A percentile compares a stretch with the other conserved stretches of the same genome.
phyloP scores from a whole-genome alignment of 2,113 vertebrate species.

The Ageneiosus marmoratus region DNA sequence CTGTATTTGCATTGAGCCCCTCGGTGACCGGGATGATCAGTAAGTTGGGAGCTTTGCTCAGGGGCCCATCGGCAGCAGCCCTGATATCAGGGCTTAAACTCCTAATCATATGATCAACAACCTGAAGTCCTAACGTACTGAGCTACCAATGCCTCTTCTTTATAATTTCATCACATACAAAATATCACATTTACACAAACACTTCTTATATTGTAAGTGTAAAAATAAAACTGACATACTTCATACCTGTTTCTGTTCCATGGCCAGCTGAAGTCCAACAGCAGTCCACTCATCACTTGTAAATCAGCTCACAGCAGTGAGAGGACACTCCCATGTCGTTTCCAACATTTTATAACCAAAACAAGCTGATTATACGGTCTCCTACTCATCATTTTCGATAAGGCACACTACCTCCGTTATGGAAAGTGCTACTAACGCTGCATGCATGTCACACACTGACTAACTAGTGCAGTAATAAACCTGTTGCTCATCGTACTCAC shows the following conservation, averaged over 20 bases:
- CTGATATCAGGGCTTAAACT: no score
- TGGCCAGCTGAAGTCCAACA: slow-evolving; percentile 38
- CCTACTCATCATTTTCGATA: slow-evolving; percentile 14
- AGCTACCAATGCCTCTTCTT: neutral
- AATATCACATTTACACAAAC: neutral
- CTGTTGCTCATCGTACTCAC: slow-evolving; percentile 1
- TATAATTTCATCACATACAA: neutral
- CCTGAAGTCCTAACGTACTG: no score
- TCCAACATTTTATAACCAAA: slow-evolving; percentile 24
- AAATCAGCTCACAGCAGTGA: slow-evolving; percentile 38
- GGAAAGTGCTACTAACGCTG: neutral
- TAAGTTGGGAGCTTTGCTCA: no score
- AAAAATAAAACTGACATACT: neutral
- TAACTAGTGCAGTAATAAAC: neutral
- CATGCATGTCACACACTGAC: neutral
- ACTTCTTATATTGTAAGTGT: neutral
- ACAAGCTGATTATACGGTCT: neutral
- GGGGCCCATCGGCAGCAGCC: no score
- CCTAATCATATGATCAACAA: no score
- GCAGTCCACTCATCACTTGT: slow-evolving; percentile 39
- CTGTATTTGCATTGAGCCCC: no score
- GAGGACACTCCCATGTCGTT: slow-evolving; percentile 8
- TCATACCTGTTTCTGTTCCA: slow-evolving; percentile 53
- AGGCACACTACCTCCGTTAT: neutral
- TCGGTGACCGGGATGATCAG: no score